Percentiles rank a stretch among this genome's conserved stretches.
phyloP scores from a whole-genome alignment of 2,797 vertebrate species.

The Dipus sagitta region DNA sequence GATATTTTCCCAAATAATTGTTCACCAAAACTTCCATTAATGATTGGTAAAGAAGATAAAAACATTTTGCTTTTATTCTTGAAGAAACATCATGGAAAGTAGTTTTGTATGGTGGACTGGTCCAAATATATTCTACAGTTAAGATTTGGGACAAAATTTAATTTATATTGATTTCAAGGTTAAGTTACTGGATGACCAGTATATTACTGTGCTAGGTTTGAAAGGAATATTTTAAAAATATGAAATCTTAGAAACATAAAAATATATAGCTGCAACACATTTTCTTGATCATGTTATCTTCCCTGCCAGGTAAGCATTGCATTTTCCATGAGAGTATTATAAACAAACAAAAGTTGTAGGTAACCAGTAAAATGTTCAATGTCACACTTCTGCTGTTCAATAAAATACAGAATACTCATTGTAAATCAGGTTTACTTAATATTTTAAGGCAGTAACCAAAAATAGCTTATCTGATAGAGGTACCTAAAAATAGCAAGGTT shows the following conservation, averaged over 20 bases:
- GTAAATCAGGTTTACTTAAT: conserved; percentile 70
- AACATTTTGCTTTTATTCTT: conserved; percentile 51
- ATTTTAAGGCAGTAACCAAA: conserved; percentile 68
- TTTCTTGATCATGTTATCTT: neutral
- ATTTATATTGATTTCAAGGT: conserved; percentile 53
- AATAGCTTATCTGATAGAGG: conserved; percentile 61
- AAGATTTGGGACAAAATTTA: conserved; percentile 32
- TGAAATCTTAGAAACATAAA: conserved; percentile 42
- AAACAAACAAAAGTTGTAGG: conserved; percentile 41
- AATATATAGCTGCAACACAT: neutral
- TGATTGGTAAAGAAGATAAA: conserved; percentile 19
- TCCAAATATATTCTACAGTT: conserved; percentile 11
- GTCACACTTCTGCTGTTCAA: conserved; percentile 15
- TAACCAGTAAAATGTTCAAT: conserved; percentile 33
- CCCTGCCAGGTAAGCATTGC: no score
- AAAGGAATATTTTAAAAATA: conserved; percentile 18
- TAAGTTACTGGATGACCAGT: conserved; percentile 30
- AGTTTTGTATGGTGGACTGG: neutral
- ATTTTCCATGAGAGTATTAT: neutral
- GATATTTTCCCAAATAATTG: conserved; percentile 27
- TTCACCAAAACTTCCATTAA: conserved; percentile 58
- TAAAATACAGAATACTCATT: conserved; percentile 8
- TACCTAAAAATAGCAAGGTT: conserved; percentile 70
- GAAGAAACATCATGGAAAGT: conserved; percentile 29
- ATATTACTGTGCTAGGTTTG: neutral